Conservation (phyloP, 2,113 vertebrate genomes). For the Herpailurus yagouaroundi region DNA sequence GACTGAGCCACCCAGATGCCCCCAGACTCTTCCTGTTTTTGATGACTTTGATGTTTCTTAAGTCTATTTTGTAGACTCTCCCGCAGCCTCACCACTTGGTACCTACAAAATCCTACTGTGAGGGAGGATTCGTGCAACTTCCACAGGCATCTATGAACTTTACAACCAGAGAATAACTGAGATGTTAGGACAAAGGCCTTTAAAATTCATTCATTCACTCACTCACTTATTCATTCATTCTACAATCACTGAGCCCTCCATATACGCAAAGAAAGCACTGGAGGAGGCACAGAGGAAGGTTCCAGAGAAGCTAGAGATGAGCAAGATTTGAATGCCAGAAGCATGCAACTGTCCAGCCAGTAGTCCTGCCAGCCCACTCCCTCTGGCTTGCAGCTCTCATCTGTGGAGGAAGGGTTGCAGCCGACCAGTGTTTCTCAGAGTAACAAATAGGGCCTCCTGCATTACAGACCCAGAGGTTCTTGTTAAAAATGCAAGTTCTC, state of each 20-base stretch:
- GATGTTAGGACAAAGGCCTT: background rate
- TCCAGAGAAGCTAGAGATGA: background rate
- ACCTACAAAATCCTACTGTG: background rate
- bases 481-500: background rate
- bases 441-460: background rate
- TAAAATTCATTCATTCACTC: background rate
- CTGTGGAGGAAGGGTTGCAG: background rate
- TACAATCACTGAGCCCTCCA: background rate
- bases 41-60: background rate
- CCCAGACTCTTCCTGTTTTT: background rate
- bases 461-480: background rate
- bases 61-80: background rate
- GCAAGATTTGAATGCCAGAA: background rate
- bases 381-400: background rate
- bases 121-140: background rate
- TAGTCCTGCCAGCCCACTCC: no score
- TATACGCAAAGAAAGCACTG: background rate
- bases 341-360: accelerated
- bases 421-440: background rate
- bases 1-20: no score
- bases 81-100: background rate
- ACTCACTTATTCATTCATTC: background rate
- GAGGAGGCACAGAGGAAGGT: background rate
- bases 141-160: background rate
- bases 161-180: background rate